These are phyloP conservation scores for Tenthredo scrophulariae DNA, from an alignment of 2,888 invertebrate species.

Conservation along the genomic window DNA sequence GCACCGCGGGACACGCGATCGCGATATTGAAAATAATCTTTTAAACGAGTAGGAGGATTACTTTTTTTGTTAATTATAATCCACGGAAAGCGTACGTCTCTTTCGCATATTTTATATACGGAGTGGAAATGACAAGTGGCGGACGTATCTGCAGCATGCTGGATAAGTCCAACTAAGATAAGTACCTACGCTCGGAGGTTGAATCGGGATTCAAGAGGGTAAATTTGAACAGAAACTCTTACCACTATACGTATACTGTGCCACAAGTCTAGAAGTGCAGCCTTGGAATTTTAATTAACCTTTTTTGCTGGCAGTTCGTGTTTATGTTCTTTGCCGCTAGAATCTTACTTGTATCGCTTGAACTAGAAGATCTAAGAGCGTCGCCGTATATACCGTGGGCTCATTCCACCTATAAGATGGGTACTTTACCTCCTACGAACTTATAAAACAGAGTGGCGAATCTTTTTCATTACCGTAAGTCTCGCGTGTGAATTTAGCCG, in stretches of 20 bases:
- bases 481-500: background rate
- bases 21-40: constrained; percentile 64
- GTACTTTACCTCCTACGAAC: background rate
- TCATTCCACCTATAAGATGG: background rate
- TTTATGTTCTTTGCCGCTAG: constrained; percentile 48
- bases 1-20: constrained; percentile 67
- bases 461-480: background rate
- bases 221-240: constrained; percentile 59
- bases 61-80: background rate
- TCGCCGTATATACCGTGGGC: too few relatives aligned
- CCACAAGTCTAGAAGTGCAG: constrained; percentile 49
- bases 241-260: background rate
- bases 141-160: background rate
- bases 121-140: background rate
- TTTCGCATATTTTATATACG: background rate
- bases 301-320: constrained; percentile 61
- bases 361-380: constrained; percentile 9
- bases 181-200: background rate
- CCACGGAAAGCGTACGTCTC: background rate
- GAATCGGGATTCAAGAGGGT: constrained; percentile 58
- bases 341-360: constrained; percentile 39
- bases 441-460: background rate
- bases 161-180: background rate
- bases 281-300: constrained; percentile 71
- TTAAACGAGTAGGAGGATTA: background rate